Base-by-base conservation (phyloP, 2,888 invertebrate genomes). In the Himalopsyche japonica region DNA sequence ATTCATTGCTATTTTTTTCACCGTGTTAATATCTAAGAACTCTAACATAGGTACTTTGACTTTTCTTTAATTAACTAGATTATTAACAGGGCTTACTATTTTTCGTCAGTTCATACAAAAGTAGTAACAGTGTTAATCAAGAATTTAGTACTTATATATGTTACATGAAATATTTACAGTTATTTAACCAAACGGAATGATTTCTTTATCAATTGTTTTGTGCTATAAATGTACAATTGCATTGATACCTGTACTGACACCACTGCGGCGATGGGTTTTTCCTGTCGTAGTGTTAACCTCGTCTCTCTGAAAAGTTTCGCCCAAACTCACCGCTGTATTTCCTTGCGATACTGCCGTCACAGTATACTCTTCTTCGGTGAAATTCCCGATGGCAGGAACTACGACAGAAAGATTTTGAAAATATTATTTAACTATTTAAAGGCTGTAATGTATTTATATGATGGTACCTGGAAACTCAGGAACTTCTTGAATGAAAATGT, bases 311-410 rank as follows among this genome's bases (percentile, higher is more conserved):
- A 95, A 90, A 27, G 70, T 70, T 12, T 80, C 79, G 0, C 77
- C 81, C 78, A 43, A 70, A 47, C 37, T 77, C 8, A 57, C 76
- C 24, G 81, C 64, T 27, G 81, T 80, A 37, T 37, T 82, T n/a
- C 70, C 82, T 37, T 24, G 78, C 5, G 47, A 43, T 18, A 47
- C 43, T n/a, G 79, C 34, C 47, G 82, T 82, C 47, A 47, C 78
- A 7, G 79, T 79, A 70, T 79, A 78, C 91, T 94, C 94, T 88
- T 93, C 93, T 88, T 94, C 94, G 84, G 94, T 94, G 89, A 93
- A 93, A 91, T 95, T 95, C 87, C 93, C 93, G 84, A 90, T 90
- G 84, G 93, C 92, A 88, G 93, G 92, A 89, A 92, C 94, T 93
- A 92, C 88, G 18, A 37, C 24, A 15, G 37, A 77, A 70, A 77